phyloP scores from a whole-genome alignment of 2,797 vertebrate species.

The Mallotus villosus region DNA sequence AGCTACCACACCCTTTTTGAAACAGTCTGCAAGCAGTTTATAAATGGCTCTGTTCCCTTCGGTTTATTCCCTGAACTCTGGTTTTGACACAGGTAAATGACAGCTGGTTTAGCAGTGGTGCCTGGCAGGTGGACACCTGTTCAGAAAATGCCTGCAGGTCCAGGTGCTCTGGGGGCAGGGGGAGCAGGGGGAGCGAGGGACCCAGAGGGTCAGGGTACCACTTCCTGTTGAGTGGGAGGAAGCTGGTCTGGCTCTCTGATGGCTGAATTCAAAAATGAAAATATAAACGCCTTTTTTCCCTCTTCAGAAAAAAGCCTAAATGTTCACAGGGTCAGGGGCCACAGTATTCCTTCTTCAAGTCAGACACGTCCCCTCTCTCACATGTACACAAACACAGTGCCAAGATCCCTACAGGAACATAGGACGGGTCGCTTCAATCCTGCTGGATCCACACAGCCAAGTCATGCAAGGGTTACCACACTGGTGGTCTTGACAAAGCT shows the following conservation, averaged over 20 bases:
- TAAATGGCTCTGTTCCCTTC: constrained; percentile 88
- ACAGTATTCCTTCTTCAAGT: constrained; percentile 52
- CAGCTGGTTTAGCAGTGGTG: constrained; percentile 79
- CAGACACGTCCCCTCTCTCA: constrained; percentile 39
- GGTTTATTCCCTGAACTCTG: constrained; percentile 84
- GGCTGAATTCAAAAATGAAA: constrained; percentile 9
- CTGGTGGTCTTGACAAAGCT: constrained; percentile 45
- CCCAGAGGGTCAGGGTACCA: constrained; percentile 55
- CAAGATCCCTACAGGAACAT: constrained; percentile 44
- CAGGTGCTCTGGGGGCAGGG: constrained; percentile 61
- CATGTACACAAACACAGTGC: constrained; percentile 54
- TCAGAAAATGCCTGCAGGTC: constrained; percentile 74
- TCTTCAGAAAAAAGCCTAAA: constrained; percentile 40
- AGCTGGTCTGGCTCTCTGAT: constrained; percentile 53
- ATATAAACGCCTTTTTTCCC: constrained; percentile 40
- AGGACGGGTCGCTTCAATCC: constrained; percentile 50
- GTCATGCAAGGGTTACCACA: constrained; percentile 44
- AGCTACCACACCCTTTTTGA: constrained; percentile 80
- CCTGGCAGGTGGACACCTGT: constrained; percentile 74
- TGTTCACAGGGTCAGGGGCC: constrained; percentile 41
- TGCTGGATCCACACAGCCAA: constrained; percentile 34
- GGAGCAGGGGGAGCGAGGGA: constrained; percentile 44
- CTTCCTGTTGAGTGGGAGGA: constrained; percentile 50
- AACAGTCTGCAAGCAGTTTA: constrained; percentile 86
- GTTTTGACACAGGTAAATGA: constrained; percentile 83